Evolutionary conservation across 2,888 invertebrate genomes (phyloP).

Genomic region (Parnassius orleans): DNA sequence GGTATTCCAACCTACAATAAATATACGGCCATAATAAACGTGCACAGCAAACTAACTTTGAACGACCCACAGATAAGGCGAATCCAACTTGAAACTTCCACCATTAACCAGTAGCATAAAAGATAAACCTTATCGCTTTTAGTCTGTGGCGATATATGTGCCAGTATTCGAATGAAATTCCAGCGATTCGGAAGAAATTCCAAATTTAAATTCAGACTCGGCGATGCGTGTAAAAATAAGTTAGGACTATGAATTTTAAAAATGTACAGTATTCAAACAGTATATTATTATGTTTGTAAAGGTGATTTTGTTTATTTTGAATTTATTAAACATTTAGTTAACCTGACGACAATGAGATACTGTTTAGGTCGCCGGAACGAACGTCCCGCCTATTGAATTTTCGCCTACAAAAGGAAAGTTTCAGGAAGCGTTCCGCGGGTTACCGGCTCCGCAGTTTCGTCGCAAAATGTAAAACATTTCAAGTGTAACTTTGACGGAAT

Average conservation of each 20-base stretch:
- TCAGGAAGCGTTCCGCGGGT: constrained; percentile 66
- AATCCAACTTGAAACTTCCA: constrained; percentile 25
- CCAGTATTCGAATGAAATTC: constrained; percentile 33
- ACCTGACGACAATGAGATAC: constrained; percentile 52
- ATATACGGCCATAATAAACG: constrained; percentile 28
- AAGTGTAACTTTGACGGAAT: constrained; percentile 35
- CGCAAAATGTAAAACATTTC: constrained; percentile 26
- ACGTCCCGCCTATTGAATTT: constrained; percentile 72
- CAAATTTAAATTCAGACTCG: constrained; percentile 45
- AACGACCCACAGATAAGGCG: constrained; percentile 31
- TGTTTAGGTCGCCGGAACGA: constrained; percentile 48
- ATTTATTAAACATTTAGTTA: constrained; percentile 45
- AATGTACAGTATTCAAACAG: constrained; percentile 39
- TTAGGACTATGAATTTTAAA: constrained; percentile 43
- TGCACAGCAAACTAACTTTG: constrained; percentile 24
- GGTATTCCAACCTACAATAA: constrained; percentile 41
- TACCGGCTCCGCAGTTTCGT: constrained; percentile 46
- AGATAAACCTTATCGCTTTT: constrained; percentile 23
- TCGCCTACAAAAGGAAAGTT: constrained; percentile 72
- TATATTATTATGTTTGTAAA: too few species aligned
- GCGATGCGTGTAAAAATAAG: constrained; percentile 31
- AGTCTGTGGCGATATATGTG: constrained; percentile 29
- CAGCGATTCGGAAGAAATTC: constrained; percentile 37
- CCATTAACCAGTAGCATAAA: constrained; percentile 18
- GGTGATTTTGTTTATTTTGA: constrained; percentile 23